Evolutionary conservation across 2,113 vertebrate species (phyloP).

Genomic region (Spea multiplicata): DNA sequence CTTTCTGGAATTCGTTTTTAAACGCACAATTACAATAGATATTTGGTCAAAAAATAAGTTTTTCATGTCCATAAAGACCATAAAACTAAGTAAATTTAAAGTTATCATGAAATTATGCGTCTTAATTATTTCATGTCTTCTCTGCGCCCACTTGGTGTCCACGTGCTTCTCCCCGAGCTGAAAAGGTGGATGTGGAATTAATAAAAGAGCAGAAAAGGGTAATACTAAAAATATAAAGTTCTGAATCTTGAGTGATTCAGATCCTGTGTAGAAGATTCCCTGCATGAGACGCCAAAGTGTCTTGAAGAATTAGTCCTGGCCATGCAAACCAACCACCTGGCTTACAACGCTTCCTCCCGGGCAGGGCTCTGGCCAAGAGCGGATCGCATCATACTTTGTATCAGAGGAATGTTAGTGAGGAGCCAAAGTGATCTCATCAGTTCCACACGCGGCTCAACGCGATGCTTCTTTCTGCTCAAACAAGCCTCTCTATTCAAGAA

Average conservation of each 20-base stretch:
- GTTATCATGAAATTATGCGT: too few relatives aligned
- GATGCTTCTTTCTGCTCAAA: conserved; percentile 4
- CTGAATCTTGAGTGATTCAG: not conserved
- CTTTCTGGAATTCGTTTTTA: too few relatives aligned
- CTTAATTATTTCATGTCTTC: not conserved
- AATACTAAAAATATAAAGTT: conserved; percentile 1
- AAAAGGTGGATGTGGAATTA: not conserved
- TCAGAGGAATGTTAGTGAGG: conserved; percentile 12
- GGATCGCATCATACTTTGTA: not conserved
- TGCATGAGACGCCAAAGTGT: not conserved
- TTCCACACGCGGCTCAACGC: not conserved
- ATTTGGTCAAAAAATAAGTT: too few relatives aligned
- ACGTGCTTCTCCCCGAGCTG: not conserved
- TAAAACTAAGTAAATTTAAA: too few relatives aligned
- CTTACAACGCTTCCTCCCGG: conserved; percentile 11
- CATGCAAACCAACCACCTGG: conserved; percentile 25
- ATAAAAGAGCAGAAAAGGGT: not conserved
- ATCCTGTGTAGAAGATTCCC: not conserved
- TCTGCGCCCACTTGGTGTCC: not conserved
- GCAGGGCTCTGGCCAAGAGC: not conserved
- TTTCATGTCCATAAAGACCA: too few relatives aligned
- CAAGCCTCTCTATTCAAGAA: conserved; percentile 25
- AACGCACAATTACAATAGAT: too few relatives aligned
- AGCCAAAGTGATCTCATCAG: not conserved
- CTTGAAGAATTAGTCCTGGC: conserved; percentile 19